Percentiles rank a stretch among this genome's conserved stretches.
Evolutionary conservation across 2,888 invertebrate species (phyloP).

Genomic region (Tineola bisselliella): DNA sequence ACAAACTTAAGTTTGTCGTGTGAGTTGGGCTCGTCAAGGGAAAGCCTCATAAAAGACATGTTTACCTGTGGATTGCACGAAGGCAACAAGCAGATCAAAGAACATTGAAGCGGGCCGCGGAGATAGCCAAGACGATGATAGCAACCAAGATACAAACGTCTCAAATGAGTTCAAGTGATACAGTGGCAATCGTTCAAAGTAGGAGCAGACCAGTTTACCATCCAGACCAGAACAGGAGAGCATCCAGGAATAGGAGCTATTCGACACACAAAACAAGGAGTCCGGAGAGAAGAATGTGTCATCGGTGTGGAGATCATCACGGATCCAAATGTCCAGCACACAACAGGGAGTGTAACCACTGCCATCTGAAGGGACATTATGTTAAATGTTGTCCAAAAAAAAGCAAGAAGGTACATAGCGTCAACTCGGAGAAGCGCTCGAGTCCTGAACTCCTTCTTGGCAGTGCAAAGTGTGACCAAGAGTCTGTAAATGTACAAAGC

Average conservation of each 20-base stretch:
- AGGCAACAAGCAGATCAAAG: neutral
- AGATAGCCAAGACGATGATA: neutral
- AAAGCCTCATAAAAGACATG: no score
- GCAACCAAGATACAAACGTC: neutral
- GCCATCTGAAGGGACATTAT: neutral
- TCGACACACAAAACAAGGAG: neutral
- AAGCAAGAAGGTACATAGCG: neutral
- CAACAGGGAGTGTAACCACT: neutral
- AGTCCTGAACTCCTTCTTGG: no score
- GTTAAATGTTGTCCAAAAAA: neutral
- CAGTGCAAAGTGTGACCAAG: no score
- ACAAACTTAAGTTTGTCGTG: neutral
- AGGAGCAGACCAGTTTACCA: no score
- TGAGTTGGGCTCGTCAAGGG: conserved; percentile 3
- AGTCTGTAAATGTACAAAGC: no score
- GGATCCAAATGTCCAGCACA: neutral
- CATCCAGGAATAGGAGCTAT: neutral
- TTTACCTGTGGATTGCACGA: neutral
- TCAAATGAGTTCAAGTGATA: no score
- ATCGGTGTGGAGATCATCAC: neutral
- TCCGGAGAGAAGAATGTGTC: neutral
- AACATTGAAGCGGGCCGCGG: neutral
- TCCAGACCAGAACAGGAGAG: neutral
- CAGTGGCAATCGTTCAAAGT: no score
- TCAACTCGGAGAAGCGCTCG: neutral